Percentiles rank a stretch among this genome's conserved stretches.
Conservation (phyloP, 2,797 vertebrate genomes). For the Sebastolobus alascanus region DNA sequence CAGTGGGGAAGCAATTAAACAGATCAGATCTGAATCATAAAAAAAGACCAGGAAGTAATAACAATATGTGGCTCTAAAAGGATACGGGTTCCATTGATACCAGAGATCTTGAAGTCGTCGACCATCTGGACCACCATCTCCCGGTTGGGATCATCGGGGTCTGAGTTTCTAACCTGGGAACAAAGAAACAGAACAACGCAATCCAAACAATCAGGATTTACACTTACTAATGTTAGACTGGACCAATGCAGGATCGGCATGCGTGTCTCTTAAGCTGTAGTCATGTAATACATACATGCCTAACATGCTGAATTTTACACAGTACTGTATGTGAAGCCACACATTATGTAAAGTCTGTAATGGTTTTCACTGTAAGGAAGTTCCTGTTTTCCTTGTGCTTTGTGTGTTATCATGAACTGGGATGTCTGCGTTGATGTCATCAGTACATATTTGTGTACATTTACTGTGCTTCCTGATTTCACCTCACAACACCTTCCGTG, state of each 20-base stretch:
- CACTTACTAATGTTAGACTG: not conserved
- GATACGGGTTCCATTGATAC: slow-evolving; percentile 98
- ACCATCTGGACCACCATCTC: slow-evolving; percentile 97
- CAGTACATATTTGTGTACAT: not conserved
- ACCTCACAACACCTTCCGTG: not conserved
- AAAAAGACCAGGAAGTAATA: not conserved
- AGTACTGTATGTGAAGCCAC: not conserved
- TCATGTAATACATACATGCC: not conserved
- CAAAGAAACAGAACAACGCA: slow-evolving; percentile 13
- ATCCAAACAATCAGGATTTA: slow-evolving; percentile 2
- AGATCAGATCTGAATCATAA: not conserved
- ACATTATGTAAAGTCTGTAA: not conserved
- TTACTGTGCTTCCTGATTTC: not conserved
- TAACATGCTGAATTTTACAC: not conserved
- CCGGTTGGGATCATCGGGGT: slow-evolving; percentile 92
- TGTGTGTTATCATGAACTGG: not conserved
- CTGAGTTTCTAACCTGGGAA: slow-evolving; percentile 93
- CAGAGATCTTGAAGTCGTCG: slow-evolving; percentile 99
- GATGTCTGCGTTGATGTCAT: not conserved
- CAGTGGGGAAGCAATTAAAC: not conserved
- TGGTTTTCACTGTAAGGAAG: not conserved
- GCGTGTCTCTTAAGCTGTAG: not conserved
- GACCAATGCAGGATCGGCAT: not conserved
- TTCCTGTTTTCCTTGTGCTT: not conserved
- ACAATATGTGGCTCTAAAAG: slow-evolving; percentile 73